Evolutionary conservation across 2,888 invertebrate genomes (phyloP), one percentile per base, ranked within the genome.

Genomic region (Thecocarcelia acutangulata): DNA sequence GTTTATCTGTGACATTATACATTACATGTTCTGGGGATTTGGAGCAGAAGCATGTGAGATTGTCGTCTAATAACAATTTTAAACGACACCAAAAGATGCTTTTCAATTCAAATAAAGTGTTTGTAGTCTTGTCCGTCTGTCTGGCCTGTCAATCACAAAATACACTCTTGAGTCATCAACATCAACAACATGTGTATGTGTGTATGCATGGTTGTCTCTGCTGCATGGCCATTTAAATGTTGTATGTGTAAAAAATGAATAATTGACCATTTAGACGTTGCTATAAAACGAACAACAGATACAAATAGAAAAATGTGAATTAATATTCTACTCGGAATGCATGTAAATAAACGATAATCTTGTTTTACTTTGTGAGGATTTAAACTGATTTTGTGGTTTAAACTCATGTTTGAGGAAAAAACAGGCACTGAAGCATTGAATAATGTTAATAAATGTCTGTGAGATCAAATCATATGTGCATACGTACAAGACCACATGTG

Each of bases 351-450:
- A 74, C 33, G 74, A 63, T 80, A 80, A 80, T 80, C 80, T 75
- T 48, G 75, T 75, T 80, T 42, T 42, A 75, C 74, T 69, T 80
- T 80, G 48, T 58, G 58, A 75, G 75, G 74, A 75, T 80, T 80
- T 80, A 64, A 74, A 64, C 80, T 69, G 80, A 80, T 75, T 80
- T 80, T 75, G 69, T 74, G 75, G 80, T 75, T 80, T 46, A 66
- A 79, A 40, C 66, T 79, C 44, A 24, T 79, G 78, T 33, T 33
- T 33, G 33, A 28, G 6, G 28, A 64, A 72, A 24, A 68, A 54
- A 9, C 33, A 50, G 17, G 37, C 61, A 69, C n/a, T 61, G 58
- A 52, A 59, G 59, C 52, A 54, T 52, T 72, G 78, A 44, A 69
- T 44, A 56, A 56, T 33, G 42, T 69, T 56, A 63, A 75, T 69